Conservation (phyloP, 2,113 vertebrate species). For the Gallinago undulata region DNA sequence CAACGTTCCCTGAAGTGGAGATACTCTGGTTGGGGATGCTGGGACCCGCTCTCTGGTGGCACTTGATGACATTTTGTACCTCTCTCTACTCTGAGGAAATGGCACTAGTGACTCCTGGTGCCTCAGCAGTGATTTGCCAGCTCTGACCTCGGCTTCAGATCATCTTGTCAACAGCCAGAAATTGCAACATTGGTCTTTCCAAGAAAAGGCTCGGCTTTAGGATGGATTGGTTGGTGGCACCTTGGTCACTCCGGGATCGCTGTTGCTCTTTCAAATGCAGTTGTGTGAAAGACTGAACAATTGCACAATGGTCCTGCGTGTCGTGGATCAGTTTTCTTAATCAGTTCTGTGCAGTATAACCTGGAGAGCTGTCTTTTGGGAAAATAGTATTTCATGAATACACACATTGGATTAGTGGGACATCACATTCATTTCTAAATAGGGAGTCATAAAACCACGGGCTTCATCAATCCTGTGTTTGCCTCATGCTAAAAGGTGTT, state of each 20-base stretch:
- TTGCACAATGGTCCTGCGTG: background rate
- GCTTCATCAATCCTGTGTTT: background rate
- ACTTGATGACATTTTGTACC: accelerated
- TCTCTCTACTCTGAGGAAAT: too few species aligned
- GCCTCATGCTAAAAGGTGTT: background rate
- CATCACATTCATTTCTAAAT: background rate
- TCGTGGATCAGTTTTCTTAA: background rate
- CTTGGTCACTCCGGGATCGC: background rate
- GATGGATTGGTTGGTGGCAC: background rate
- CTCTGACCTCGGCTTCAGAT: background rate
- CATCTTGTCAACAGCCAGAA: background rate
- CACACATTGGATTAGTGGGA: background rate
- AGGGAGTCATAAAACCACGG: background rate
- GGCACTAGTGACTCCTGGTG: background rate
- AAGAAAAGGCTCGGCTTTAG: background rate
- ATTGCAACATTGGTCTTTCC: background rate
- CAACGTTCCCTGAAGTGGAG: accelerated
- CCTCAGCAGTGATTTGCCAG: background rate
- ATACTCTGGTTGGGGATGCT: background rate
- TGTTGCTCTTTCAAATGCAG: background rate
- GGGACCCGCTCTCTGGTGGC: background rate
- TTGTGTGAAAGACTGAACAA: background rate
- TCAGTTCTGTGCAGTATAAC: background rate
- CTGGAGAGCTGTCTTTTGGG: background rate
- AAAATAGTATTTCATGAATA: background rate